Conservation (phyloP, 2,888 invertebrate genomes). For the Aricia artaxerxes region DNA sequence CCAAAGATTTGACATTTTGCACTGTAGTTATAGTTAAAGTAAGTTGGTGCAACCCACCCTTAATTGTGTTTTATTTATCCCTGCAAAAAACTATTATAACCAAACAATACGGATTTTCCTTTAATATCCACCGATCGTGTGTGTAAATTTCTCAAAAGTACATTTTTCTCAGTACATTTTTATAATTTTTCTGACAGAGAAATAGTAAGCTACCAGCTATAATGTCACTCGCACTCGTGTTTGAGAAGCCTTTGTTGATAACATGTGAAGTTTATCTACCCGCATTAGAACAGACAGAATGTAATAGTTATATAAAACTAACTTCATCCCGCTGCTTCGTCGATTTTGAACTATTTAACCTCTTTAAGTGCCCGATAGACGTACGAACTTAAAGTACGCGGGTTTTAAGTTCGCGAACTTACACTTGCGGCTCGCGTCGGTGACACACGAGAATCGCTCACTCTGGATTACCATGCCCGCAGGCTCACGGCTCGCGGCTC, state of each 20-base stretch:
- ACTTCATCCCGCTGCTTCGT: background rate
- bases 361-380: too few relatives aligned
- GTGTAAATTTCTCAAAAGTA: background rate
- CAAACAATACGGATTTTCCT: background rate
- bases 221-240: background rate
- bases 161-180: background rate
- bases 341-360: background rate
- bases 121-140: background rate
- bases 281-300: background rate
- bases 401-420: too few relatives aligned
- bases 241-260: conserved; percentile 1
- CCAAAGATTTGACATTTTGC: too few relatives aligned
- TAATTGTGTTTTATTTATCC: background rate
- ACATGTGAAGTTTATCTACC: conserved; percentile 3
- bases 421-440: too few relatives aligned
- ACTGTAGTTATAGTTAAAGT: too few relatives aligned
- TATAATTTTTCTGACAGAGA: background rate
- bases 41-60: too few relatives aligned
- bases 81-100: background rate
- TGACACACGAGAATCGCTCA: too few relatives aligned
- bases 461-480: too few relatives aligned
- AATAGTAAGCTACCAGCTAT: background rate
- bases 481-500: too few relatives aligned
- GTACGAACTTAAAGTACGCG: too few relatives aligned
- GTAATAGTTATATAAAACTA: background rate